Percentiles rank a stretch among this genome's conserved stretches.
Evolutionary conservation across 1,140 invertebrate species (phyloP).

Genomic region (Nasonia vitripennis): DNA sequence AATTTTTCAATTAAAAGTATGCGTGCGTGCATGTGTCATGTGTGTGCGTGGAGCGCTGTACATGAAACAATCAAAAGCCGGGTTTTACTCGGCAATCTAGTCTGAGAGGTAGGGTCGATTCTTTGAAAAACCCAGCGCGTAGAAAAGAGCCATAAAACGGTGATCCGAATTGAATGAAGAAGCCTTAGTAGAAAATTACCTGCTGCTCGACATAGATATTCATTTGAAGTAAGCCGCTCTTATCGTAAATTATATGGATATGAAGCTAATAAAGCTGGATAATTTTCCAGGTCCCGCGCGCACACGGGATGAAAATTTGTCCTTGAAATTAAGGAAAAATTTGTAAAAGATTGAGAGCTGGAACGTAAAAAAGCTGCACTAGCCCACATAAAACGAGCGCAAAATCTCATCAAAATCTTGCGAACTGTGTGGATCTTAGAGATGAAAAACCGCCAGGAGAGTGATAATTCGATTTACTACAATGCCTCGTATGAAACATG

Average conservation of each 20-base stretch:
- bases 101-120: not conserved
- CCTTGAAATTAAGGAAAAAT: no score
- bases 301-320: no score
- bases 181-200: not conserved
- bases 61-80: not conserved
- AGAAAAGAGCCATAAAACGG: not conserved
- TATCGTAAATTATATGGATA: not conserved
- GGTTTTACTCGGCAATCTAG: not conserved
- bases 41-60: no score
- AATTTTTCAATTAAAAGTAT: not conserved
- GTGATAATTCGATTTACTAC: no score
- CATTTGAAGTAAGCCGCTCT: not conserved
- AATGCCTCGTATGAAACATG: no score
- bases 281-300: not conserved
- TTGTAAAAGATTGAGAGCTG: no score
- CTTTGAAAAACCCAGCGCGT: not conserved
- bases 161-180: not conserved
- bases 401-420: no score
- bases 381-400: no score
- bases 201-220: not conserved
- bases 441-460: no score
- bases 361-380: no score
- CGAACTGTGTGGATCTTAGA: no score
- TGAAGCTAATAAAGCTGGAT: not conserved
- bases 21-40: not conserved